Base-by-base conservation (phyloP, 2,113 vertebrate genomes). In the Rhegmatorhina hoffmannsi region DNA sequence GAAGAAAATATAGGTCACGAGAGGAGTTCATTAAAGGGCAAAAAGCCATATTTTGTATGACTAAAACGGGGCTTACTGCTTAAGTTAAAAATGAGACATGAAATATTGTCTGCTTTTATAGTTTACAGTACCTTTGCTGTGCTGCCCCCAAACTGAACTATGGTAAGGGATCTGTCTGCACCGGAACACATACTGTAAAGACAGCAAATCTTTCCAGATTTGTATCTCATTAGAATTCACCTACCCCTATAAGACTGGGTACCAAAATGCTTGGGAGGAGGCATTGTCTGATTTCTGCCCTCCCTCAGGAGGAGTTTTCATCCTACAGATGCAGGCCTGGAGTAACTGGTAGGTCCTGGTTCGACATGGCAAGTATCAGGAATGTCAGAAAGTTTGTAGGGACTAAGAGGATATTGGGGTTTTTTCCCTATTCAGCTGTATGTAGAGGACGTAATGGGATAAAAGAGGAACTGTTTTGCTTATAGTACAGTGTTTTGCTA, bases 371-470 rank as follows among this genome's bases (percentile, higher is more conserved):
- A 60, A 64, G 11, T 28, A 9, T 60, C 46, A 55, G 33, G 47
- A 31, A 23, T 40, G 33, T 26, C n/a, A 53, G 29, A 40, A 76
- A 34, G 28, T 55, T 79, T 83, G 16, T 56, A 53, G 58, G 31
- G 64, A 49, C 24, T 26, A 33, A 68, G 17, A 23, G 2, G 3
- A 2, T 74, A 9, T 34, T 77, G 1, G 50, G 12, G 13, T 29
- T 15, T 17, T 3, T 4, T 0, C 0, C 21, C 31, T 1, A 1
- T 64, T 83, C 13, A 77, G 6, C 26, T 47, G 1, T 40, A n/a
- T 19, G 13, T n/a, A 40, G 53, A 79, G 12, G 23, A 52, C 18
- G 76, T 68, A 17, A 33, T 43, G 44, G 38, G 13, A 38, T 76
- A 52, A 46, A 90, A 86, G 58, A 40, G 10, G 8, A 23, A 5